Evolutionary conservation across 2,797 vertebrate genomes (phyloP), one percentile per base, ranked within the genome.

Genomic region (Amazonetta brasiliensis): DNA sequence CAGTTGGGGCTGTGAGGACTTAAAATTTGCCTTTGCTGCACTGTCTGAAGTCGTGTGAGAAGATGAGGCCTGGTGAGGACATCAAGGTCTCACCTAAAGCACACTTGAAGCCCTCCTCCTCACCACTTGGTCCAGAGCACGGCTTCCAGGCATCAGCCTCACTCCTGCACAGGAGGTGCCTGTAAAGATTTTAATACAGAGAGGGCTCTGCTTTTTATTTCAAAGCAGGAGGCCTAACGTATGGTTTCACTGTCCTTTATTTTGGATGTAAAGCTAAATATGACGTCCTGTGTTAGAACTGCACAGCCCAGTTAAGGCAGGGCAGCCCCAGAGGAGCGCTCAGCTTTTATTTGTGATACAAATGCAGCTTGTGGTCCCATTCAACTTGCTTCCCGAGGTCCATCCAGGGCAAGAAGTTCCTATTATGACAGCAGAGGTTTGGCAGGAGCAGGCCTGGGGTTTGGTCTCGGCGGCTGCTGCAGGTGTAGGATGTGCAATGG

Each of bases 11-110:
- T 50, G 26, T 4, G 6, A 87, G n/a, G 35, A 72, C 43, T 12
- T 3, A 3, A 52, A 91, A 62, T 11, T 64, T 77, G 31, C 7
- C 11, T 73, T 28, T 28, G 43, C 46, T 56, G 30, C 15, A 12
- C 28, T 11, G 4, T 25, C 60, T 37, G 28, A n/a, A 71, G 69
- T 35, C 16, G 4, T 4, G 8, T 43, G 22, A 69, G 67, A 59
- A 73, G 15, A 4, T 37, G 23, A 18, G 43, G 6, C 14, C 19
- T 46, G 26, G 13, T 48, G 28, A 54, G 25, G 21, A 21, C 19
- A 25, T 10, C 1, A 1, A 28, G 26, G 5, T 75, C 18, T 74
- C 62, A 56, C 33, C 2, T 0, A 6, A n/a, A n/a, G 17, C 11
- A 14, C 1, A 23, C 17, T 30, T 46, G 62, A 67, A 74, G 50